Conservation (phyloP, 1,140 invertebrate species). For the Pectinophora gossypiella region DNA sequence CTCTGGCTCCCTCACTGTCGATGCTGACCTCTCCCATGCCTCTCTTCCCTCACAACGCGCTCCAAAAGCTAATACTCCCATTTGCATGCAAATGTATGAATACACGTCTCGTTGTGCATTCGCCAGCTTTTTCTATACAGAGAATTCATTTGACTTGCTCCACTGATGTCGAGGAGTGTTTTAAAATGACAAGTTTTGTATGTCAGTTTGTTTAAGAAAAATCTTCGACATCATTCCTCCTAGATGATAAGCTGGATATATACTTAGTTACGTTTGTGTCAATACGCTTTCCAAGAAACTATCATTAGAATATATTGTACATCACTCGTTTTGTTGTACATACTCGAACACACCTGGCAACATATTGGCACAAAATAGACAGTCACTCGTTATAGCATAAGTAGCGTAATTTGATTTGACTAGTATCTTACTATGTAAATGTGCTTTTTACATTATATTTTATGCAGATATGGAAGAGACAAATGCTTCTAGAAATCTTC, state of each 20-base stretch:
- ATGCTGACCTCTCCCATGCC: too few relatives aligned
- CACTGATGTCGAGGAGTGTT: conserved; percentile 60
- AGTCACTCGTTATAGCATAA: too few relatives aligned
- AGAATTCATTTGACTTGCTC: conserved; percentile 73
- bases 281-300: conserved; percentile 18
- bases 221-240: conserved; percentile 52
- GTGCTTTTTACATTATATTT: too few relatives aligned
- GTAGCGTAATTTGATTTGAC: too few relatives aligned
- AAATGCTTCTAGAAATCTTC: too few relatives aligned
- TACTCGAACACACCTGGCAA: too few relatives aligned
- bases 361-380: too few relatives aligned
- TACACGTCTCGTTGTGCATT: conserved; percentile 19
- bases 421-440: too few relatives aligned
- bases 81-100: conserved; percentile 24
- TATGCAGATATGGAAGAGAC: too few relatives aligned
- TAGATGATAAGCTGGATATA: conserved; percentile 19
- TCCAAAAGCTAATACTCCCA: conserved; percentile 49
- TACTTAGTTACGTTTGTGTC: conserved; percentile 18
- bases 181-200: too few relatives aligned
- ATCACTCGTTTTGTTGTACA: too few relatives aligned
- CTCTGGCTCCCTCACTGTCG: neutral
- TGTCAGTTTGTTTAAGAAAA: conserved; percentile 36
- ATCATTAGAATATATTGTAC: too few relatives aligned
- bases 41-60: neutral
- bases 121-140: conserved; percentile 26